Percentiles rank a stretch among this genome's conserved stretches.
Evolutionary conservation across 2,113 vertebrate species (phyloP).

Genomic region (Pelmatolapia mariae): DNA sequence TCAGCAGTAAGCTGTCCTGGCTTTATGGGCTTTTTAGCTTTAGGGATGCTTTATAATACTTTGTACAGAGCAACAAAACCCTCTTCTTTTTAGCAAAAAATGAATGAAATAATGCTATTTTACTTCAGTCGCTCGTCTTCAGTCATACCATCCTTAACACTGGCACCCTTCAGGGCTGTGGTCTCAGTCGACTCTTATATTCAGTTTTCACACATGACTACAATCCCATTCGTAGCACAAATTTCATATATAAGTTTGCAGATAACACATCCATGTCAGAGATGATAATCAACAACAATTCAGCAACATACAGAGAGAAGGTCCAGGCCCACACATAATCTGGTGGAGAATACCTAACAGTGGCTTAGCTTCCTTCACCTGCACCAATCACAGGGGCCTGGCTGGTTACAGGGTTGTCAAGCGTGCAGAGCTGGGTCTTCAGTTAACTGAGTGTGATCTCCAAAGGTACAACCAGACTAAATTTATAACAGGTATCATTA

Average conservation of each 20-base stretch:
- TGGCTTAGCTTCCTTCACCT: neutral
- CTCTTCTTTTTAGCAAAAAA: neutral
- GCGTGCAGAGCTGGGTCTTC: neutral
- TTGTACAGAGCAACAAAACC: neutral
- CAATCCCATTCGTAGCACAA: neutral
- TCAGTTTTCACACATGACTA: rapidly evolving
- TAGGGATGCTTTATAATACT: neutral
- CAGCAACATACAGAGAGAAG: neutral
- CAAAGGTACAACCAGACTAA: neutral
- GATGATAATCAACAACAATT: neutral
- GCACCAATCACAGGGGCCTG: neutral
- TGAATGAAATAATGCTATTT: neutral
- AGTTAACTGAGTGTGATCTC: neutral
- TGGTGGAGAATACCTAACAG: neutral
- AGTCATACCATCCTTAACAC: neutral
- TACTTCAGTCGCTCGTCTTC: rapidly evolving
- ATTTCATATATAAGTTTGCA: neutral
- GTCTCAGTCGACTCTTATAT: neutral
- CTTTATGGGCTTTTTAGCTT: neutral
- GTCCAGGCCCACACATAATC: neutral
- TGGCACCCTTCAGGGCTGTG: neutral
- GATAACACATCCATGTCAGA: rapidly evolving
- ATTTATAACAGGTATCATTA: rapidly evolving
- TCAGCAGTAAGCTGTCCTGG: rapidly evolving
- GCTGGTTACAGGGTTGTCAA: neutral